These are phyloP conservation scores for Tichodroma muraria DNA, from an alignment of 2,113 vertebrate species.

Conservation along the genomic window DNA sequence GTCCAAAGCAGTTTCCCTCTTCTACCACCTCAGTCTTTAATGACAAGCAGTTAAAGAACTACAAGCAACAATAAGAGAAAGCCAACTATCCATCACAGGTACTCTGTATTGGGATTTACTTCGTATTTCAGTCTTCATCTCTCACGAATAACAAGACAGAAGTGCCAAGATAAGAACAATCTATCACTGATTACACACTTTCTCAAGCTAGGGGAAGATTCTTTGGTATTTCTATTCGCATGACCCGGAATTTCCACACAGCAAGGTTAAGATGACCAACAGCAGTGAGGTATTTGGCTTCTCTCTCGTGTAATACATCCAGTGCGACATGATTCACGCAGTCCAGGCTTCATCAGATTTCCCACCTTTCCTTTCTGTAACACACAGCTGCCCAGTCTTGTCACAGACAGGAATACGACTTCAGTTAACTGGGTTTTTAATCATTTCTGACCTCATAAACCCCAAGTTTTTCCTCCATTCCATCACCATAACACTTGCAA, in stretches of 20 bases:
- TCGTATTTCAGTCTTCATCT: neutral
- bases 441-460: neutral
- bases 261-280: neutral
- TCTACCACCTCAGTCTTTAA: conserved; percentile 4
- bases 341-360: neutral
- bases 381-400: neutral
- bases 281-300: neutral
- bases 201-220: neutral
- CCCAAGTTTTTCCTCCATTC: neutral
- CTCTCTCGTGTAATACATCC: neutral
- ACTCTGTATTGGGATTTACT: neutral
- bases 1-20: neutral
- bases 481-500: neutral
- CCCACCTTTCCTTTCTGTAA: neutral
- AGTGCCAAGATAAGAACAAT: neutral
- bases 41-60: neutral
- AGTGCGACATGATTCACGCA: neutral
- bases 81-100: neutral
- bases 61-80: neutral
- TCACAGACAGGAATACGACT: neutral
- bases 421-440: neutral
- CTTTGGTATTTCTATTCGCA: neutral
- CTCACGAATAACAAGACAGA: neutral
- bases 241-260: neutral
- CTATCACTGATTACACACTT: neutral